phyloP scores from a whole-genome alignment of 2,888 invertebrate species.

The Stenchaetothrips biformis region DNA sequence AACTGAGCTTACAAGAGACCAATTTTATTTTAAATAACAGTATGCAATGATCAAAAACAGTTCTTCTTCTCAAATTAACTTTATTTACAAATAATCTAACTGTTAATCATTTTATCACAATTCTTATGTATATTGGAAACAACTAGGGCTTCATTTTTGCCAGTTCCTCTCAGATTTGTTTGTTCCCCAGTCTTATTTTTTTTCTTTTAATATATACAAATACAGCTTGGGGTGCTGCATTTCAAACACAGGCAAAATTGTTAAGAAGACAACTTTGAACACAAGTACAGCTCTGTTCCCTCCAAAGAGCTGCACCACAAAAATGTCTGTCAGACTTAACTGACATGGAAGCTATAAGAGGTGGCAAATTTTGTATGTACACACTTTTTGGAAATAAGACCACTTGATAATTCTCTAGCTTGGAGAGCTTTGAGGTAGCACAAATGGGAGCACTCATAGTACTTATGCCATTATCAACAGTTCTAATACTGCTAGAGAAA shows the following conservation, averaged over 20 bases:
- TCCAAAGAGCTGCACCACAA: background rate
- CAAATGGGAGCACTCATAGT: background rate
- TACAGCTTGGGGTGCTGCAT: background rate
- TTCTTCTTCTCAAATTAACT: constrained; percentile 1
- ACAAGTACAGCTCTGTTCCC: background rate
- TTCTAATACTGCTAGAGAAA: background rate
- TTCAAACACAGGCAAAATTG: constrained; percentile 14
- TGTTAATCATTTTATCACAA: constrained; percentile 10
- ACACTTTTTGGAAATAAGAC: background rate
- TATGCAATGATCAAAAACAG: constrained; percentile 6
- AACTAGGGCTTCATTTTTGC: background rate
- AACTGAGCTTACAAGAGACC: constrained; percentile 5
- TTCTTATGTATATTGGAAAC: constrained; percentile 20
- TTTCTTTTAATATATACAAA: constrained; percentile 11
- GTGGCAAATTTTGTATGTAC: background rate
- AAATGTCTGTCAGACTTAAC: constrained; percentile 5
- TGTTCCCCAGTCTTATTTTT: constrained; percentile 19
- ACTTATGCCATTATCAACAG: background rate
- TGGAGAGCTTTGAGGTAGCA: background rate
- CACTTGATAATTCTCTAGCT: background rate
- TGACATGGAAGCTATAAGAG: background rate
- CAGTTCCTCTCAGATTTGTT: constrained; percentile 10
- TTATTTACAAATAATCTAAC: constrained; percentile 12
- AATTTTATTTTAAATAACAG: constrained; percentile 9
- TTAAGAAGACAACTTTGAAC: constrained; percentile 19